These are phyloP conservation scores for Alloplasta piceator DNA, from an alignment of 2,888 invertebrate species.

Conservation along the genomic window DNA sequence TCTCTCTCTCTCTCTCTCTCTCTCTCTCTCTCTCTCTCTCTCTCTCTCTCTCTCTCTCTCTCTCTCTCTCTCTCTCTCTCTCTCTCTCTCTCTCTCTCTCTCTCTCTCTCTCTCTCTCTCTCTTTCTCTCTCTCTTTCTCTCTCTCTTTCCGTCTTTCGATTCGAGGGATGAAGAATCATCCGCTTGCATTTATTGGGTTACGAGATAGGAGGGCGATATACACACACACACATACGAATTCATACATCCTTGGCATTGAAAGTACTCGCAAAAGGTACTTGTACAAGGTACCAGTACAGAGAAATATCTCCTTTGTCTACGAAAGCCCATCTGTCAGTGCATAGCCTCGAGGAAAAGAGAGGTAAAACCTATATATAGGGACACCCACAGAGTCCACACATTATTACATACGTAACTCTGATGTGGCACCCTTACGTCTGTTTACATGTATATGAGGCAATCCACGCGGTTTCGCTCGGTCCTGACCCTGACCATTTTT, in stretches of 20 bases:
- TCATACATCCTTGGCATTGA: constrained; percentile 54
- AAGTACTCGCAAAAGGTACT: constrained; percentile 68
- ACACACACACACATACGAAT: neutral
- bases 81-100: constrained; percentile 46
- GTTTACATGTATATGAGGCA: too few species aligned
- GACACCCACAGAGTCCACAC: constrained; percentile 33
- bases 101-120: constrained; percentile 34
- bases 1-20: constrained; percentile 34
- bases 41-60: constrained; percentile 42
- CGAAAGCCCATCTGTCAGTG: constrained; percentile 77
- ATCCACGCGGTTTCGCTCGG: too few species aligned
- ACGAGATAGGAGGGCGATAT: constrained; percentile 67
- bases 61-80: constrained; percentile 36
- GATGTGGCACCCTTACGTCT: too few species aligned
- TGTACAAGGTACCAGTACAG: constrained; percentile 33
- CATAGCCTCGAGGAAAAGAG: constrained; percentile 51
- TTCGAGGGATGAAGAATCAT: constrained; percentile 54
- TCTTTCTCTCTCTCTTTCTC: constrained; percentile 48
- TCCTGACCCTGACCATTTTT: too few species aligned
- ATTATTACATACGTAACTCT: neutral
- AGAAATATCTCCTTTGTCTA: constrained; percentile 75
- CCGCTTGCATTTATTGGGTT: constrained; percentile 77
- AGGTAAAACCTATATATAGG: too few species aligned
- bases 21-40: constrained; percentile 47
- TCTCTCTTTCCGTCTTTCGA: constrained; percentile 44